A percentile compares a stretch with the other conserved stretches of the same genome.
These are phyloP conservation scores for Torymus aiolomorphi DNA, from an alignment of 2,888 invertebrate genomes.

Conservation along the genomic window DNA sequence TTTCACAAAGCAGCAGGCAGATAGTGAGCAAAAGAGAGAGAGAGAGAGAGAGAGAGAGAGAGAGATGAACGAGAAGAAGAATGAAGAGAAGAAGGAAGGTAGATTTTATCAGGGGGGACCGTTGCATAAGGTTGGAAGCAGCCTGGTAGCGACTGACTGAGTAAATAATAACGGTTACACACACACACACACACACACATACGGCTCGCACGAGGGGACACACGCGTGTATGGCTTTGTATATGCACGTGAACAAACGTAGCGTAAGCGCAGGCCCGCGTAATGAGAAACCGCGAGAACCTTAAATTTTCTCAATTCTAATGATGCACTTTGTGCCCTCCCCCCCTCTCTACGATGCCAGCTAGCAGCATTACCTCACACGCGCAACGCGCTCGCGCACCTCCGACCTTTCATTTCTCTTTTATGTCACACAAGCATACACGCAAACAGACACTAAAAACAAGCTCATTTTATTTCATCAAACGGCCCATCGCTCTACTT, in stretches of 20 bases:
- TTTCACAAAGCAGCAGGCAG: constrained; percentile 31
- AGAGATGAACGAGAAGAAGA: constrained; percentile 6
- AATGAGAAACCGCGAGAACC: constrained; percentile 38
- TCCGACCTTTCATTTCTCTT: too few relatives aligned
- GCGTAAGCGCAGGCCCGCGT: not conserved
- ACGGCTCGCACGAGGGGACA: not conserved
- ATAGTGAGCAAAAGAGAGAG: not conserved
- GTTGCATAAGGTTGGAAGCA: constrained; percentile 74
- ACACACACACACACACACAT: constrained; percentile 53
- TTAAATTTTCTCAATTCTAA: constrained; percentile 24
- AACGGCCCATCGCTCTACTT: too few relatives aligned
- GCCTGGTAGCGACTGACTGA: constrained; percentile 68
- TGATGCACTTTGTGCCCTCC: not conserved
- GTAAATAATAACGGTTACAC: constrained; percentile 74
- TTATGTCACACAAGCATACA: too few relatives aligned
- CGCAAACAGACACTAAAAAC: too few relatives aligned
- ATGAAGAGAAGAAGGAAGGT: constrained; percentile 57
- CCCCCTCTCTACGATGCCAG: not conserved
- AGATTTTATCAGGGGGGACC: constrained; percentile 65
- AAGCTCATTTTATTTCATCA: too few relatives aligned
- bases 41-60: not conserved
- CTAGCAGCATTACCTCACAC: constrained; percentile 5
- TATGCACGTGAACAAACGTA: not conserved
- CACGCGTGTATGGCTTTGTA: too few relatives aligned
- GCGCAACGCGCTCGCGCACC: not conserved